Evolutionary conservation across 2,888 invertebrate genomes (phyloP).

Genomic region (Yponomeuta evonymella): DNA sequence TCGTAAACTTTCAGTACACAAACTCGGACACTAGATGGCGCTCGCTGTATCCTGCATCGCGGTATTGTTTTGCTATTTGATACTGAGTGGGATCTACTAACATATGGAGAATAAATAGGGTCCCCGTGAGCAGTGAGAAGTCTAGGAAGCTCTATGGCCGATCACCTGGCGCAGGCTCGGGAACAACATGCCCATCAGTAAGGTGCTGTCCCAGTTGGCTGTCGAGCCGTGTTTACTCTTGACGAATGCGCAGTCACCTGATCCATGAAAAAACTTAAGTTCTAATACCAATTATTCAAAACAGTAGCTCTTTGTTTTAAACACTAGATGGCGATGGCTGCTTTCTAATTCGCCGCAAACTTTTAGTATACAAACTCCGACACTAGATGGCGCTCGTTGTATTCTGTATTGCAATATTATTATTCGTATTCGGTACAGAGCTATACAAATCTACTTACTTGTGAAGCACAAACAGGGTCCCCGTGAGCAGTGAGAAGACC

Average conservation of each 20-base stretch:
- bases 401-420: no score
- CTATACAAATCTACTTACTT: slow-evolving; percentile 63
- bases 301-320: no score
- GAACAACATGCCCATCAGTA: slow-evolving; percentile 88
- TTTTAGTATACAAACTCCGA: neutral
- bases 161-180: slow-evolving; percentile 78
- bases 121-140: slow-evolving; percentile 76
- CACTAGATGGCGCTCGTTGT: no score
- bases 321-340: no score
- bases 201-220: slow-evolving; percentile 92
- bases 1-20: no score
- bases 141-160: slow-evolving; percentile 84
- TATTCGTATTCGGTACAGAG: no score
- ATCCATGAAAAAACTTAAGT: no score
- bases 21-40: no score
- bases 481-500: slow-evolving; percentile 79
- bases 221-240: slow-evolving; percentile 77
- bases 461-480: slow-evolving; percentile 74
- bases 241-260: no score
- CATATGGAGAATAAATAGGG: slow-evolving; percentile 78
- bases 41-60: neutral
- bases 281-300: no score
- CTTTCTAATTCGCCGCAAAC: no score
- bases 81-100: slow-evolving; percentile 42
- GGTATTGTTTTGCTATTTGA: neutral